Conservation (phyloP, 2,113 vertebrate species). For the Montifringilla adamsi region DNA sequence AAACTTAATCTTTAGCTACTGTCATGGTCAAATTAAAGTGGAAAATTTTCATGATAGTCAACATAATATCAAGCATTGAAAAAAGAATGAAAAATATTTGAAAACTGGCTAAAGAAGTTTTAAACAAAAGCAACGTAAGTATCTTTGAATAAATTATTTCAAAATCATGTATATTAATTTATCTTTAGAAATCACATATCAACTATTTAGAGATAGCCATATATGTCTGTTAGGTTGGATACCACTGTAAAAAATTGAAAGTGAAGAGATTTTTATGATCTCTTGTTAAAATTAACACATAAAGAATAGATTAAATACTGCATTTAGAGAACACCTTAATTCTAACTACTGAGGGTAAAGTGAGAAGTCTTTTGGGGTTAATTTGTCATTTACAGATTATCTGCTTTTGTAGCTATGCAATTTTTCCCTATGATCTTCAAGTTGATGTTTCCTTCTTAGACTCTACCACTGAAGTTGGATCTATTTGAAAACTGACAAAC, state of each 20-base stretch:
- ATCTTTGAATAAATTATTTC: background rate
- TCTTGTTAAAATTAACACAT: constrained; percentile 24
- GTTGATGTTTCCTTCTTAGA: background rate
- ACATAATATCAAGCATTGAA: background rate
- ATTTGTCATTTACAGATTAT: background rate
- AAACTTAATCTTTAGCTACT: background rate
- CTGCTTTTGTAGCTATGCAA: background rate
- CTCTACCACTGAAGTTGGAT: background rate
- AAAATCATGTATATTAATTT: background rate
- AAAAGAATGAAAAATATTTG: background rate
- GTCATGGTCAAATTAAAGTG: background rate
- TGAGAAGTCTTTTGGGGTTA: background rate
- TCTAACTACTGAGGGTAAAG: background rate
- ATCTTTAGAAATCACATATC: background rate
- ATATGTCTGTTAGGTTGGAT: background rate
- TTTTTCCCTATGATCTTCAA: background rate
- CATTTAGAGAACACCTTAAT: background rate
- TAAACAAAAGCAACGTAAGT: background rate
- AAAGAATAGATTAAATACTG: background rate
- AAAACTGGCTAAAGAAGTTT: background rate
- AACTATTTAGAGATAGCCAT: background rate
- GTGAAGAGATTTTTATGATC: background rate
- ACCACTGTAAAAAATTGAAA: background rate
- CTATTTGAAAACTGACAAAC: background rate
- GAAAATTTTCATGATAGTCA: background rate